Evolutionary conservation across 2,888 invertebrate genomes (phyloP), one percentile per base, ranked within the genome.

Genomic region (Pyrochroa serraticornis): DNA sequence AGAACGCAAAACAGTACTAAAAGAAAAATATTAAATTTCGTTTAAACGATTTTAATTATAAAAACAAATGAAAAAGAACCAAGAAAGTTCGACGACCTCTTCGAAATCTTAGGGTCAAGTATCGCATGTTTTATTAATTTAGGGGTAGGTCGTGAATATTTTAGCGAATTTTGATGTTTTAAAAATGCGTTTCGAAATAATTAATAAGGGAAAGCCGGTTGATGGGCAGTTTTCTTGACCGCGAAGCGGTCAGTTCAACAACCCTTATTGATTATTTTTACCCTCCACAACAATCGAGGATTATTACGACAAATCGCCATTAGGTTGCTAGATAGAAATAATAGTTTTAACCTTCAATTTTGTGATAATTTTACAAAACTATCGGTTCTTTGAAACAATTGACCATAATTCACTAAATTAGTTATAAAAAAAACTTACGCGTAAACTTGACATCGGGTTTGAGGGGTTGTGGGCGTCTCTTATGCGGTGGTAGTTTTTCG

Each of bases 401-500:
- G 22, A 2, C 5, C 22, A 5, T 22, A 22, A 22, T 22, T 22
- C 10, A 6, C 10, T 10, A n/a, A 35, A 9, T 35, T 35, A 3
- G 6, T 6, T 6, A 2, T 35, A 35, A 42, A 51, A 13, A 32
- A 33, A 41, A 13, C 2, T 77, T 71, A 82, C 82, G 71, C 57
- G 75, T 79, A 56, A 79, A 80, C 64, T 79, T 77, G 38, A 81
- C 68, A 37, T 82, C 84, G 1, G 87, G 86, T 73, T 84, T 86
- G 57, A 79, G 71, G 0, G 89, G 89, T 42, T 82, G 80, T 1
- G 81, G 81, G 50, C 84, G 73, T 39, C 85, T 77, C 67, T 82
- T 80, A 43, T 79, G 72, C 9, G 79, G 75, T 0, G 87, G 86
- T 60, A 87, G 74, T 64, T 84, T 82, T 36, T 83, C 82, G 73